Conservation (phyloP, 2,888 invertebrate species). For the Eugnorisma glareosa region DNA sequence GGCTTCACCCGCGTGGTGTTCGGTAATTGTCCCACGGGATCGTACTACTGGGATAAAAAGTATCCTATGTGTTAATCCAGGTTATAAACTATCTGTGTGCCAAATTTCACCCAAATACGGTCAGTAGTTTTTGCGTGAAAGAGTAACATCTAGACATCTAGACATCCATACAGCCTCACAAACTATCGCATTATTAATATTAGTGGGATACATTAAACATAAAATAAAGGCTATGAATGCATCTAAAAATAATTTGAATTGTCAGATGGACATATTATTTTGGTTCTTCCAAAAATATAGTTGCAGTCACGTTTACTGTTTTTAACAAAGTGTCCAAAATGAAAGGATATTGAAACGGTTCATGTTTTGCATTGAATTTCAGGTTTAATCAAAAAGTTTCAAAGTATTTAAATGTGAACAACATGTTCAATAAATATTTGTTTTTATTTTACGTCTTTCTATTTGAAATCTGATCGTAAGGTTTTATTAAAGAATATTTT, state of each 20-base stretch:
- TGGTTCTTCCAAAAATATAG: slow-evolving; percentile 17
- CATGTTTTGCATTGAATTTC: slow-evolving; percentile 30
- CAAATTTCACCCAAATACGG: no score
- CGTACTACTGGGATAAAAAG: no score
- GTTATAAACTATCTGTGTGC: no score
- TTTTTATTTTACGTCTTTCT: slow-evolving; percentile 4
- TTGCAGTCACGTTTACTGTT: neutral
- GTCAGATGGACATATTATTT: neutral
- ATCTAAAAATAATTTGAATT: neutral
- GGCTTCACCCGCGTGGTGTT: no score
- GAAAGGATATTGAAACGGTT: neutral
- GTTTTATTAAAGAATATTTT: slow-evolving; percentile 9
- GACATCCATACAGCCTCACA: no score
- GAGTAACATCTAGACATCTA: no score
- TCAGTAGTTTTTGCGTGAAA: no score
- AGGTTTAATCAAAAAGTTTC: slow-evolving; percentile 30
- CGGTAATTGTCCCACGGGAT: no score
- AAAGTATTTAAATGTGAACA: slow-evolving; percentile 21
- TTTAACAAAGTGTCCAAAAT: slow-evolving; percentile 26
- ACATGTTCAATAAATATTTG: slow-evolving; percentile 4
- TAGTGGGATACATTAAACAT: no score
- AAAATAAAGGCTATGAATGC: neutral
- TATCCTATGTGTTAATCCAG: no score
- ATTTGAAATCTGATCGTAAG: neutral
- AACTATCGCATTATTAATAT: no score